Conservation (phyloP, 2,888 invertebrate species). For the Drosophila hawaiiensis region DNA sequence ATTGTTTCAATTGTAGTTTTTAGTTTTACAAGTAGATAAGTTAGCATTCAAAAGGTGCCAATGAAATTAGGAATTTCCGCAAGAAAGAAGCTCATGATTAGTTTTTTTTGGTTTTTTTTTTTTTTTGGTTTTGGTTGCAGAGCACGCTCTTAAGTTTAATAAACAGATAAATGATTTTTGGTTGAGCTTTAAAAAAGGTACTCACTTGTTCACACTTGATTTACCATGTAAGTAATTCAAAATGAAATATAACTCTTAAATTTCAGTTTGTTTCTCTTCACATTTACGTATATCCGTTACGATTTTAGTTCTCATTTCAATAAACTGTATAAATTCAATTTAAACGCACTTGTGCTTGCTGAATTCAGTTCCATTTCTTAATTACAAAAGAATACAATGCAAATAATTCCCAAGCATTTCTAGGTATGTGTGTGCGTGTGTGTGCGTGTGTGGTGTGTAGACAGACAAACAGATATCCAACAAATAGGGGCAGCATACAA, state of each 20-base stretch:
- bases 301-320: conserved; percentile 50
- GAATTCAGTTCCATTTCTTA: conserved; percentile 74
- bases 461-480: background rate
- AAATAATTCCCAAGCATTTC: conserved; percentile 18
- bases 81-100: conserved; percentile 62
- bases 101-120: background rate
- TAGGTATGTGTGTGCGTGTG: background rate
- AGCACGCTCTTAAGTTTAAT: conserved; percentile 18
- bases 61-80: conserved; percentile 43
- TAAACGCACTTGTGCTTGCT: conserved; percentile 64
- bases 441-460: background rate
- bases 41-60: conserved; percentile 30
- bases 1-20: conserved; percentile 74
- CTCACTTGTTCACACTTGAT: conserved; percentile 37
- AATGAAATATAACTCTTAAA: conserved; percentile 64
- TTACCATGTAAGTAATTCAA: conserved; percentile 20
- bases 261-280: conserved; percentile 75
- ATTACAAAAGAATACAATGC: conserved; percentile 29
- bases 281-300: conserved; percentile 83
- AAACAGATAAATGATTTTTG: conserved; percentile 36
- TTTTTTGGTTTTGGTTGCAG: background rate
- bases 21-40: conserved; percentile 46
- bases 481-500: background rate
- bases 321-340: conserved; percentile 80
- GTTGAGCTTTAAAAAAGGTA: conserved; percentile 55